Base-by-base conservation (phyloP, 2,888 invertebrate genomes). In the Ecliptopera silaceata region DNA sequence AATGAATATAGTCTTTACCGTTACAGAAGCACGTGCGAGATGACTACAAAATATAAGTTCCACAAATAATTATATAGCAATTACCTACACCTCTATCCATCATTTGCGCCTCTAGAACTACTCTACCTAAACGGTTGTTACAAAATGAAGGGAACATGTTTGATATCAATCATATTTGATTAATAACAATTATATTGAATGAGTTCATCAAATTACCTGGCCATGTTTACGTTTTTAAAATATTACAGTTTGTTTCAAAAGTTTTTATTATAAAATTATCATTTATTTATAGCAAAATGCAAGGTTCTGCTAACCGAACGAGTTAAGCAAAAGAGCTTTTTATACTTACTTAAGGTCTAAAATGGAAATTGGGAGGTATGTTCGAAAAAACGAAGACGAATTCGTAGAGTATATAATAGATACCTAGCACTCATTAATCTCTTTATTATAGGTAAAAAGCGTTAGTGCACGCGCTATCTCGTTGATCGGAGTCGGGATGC, bases 401-500 rank as follows among this genome's bases (percentile, higher is more conserved):
- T n/a, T n/a, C n/a, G n/a, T n/a, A n/a, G n/a, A n/a, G n/a, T n/a
- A n/a, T n/a, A n/a, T n/a, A n/a, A 34, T 69, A 62, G 62, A 58
- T 57, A 20, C 20, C 20, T 20, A 69, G 63, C 63, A 63, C 61
- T 66, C 67, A 69, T 74, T 63, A 65, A 67, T 68, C 68, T 69
- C 72, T 77, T 75, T 68, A 76, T 80, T 77, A 75, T 63, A 71
- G 70, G 56, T 72, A 75, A 73, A 71, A 68, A 71, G 72, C 67
- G 64, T 63, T 59, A 60, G 72, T 68, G 73, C 75, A 77, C 76
- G 79, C 75, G 74, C 70, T 71, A 57, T 65, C 67, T 68, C 64
- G 71, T 70, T 75, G 68, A 72, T 71, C 73, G 71, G 17, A 26
- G 31, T 51, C 52, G 31, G 47, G 59, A 55, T 26, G 70, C 75